Percentiles rank a stretch among this genome's conserved stretches.
Conservation (phyloP, 2,113 vertebrate species). For the Larimichthys crocea region DNA sequence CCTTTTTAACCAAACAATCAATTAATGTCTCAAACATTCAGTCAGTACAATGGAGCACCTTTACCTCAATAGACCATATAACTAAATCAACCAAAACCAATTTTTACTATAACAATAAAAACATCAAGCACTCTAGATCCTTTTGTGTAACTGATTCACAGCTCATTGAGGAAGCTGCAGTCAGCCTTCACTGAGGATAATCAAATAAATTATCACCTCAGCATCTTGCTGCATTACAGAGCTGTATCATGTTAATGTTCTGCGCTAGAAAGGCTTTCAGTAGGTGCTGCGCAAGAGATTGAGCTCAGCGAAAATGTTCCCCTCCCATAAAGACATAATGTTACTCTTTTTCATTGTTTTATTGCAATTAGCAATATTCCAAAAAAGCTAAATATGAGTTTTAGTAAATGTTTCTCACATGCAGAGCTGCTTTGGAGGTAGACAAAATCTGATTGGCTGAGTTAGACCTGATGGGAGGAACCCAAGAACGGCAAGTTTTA, state of each 20-base stretch:
- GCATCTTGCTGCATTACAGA: neutral
- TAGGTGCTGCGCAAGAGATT: neutral
- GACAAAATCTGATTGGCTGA: neutral
- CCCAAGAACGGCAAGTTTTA: neutral
- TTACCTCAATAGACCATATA: slow-evolving; percentile 22
- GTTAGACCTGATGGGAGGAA: neutral
- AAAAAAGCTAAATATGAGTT: neutral
- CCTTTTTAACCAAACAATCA: slow-evolving; percentile 20
- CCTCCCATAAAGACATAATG: too few relatives aligned
- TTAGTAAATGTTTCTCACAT: neutral
- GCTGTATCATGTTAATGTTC: slow-evolving; percentile 14
- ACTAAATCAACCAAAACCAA: slow-evolving; percentile 31
- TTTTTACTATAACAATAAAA: slow-evolving; percentile 43
- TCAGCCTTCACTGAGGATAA: slow-evolving; percentile 23
- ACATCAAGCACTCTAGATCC: slow-evolving; percentile 20
- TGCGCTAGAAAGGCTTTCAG: neutral
- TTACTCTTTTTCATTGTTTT: too few relatives aligned
- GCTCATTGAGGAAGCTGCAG: slow-evolving; percentile 11
- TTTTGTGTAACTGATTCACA: slow-evolving; percentile 41
- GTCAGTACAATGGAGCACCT: slow-evolving; percentile 25
- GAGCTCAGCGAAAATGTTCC: neutral
- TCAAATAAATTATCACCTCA: slow-evolving; percentile 35
- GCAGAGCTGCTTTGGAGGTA: neutral
- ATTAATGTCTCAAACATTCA: slow-evolving; percentile 29
- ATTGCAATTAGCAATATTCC: neutral